These are phyloP conservation scores for Drosophila santomea DNA, from an alignment of 1,140 invertebrate genomes.

Conservation along the genomic window DNA sequence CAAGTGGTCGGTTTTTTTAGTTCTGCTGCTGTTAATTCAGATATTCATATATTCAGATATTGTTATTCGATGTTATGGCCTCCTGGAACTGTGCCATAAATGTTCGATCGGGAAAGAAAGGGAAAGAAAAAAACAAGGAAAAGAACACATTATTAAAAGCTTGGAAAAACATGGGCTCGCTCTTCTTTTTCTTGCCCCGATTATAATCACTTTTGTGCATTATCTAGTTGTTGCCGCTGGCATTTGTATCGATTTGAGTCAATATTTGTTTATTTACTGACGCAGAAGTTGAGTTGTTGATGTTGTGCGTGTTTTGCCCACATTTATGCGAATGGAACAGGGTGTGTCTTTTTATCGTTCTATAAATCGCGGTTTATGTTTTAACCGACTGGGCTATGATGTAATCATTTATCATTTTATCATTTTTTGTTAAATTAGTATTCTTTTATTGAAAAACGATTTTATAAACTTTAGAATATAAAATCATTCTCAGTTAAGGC, in stretches of 20 bases:
- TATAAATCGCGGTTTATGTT: not conserved
- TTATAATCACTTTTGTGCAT: conserved; percentile 53
- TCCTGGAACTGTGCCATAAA: conserved; percentile 56
- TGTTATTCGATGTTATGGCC: conserved; percentile 57
- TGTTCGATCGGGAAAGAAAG: conserved; percentile 22
- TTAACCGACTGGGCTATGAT: not conserved
- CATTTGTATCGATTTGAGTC: conserved; percentile 72
- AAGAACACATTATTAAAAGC: conserved; percentile 10
- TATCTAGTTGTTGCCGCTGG: conserved; percentile 46
- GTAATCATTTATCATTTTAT: no score
- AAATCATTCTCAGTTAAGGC: no score
- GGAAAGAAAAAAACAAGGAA: conserved; percentile 23
- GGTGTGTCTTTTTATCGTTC: conserved; percentile 7
- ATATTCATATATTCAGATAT: conserved; percentile 50
- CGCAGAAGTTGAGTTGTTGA: conserved; percentile 58
- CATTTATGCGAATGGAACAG: conserved; percentile 39
- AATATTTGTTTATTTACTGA: conserved; percentile 82
- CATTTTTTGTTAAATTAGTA: not conserved
- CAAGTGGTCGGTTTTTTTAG: conserved; percentile 65
- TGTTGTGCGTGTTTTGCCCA: conserved; percentile 43
- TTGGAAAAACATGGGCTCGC: conserved; percentile 41
- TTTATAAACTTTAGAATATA: no score
- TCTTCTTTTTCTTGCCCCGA: conserved; percentile 36
- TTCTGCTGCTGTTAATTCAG: conserved; percentile 53
- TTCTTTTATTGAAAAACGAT: no score